Base-by-base conservation (phyloP, 1,140 invertebrate species). In the Dufourea novaeangliae region DNA sequence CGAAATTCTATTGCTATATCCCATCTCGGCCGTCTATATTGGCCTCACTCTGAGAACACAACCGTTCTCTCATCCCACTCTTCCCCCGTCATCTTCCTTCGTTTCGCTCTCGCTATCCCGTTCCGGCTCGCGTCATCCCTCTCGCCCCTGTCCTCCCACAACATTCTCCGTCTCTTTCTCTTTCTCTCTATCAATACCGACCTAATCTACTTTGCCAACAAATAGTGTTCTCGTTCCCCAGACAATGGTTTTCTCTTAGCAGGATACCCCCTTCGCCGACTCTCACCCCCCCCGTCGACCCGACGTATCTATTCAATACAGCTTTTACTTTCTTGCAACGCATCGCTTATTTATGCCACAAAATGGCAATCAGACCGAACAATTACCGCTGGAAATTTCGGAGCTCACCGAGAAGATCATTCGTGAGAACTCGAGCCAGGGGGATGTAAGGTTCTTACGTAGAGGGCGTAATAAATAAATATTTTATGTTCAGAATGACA, bases 131-230 rank as follows among this genome's bases (percentile, higher is more conserved):
- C 64, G 80, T 82, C 76, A 50, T 74, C 62, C 78, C 63, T 76
- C 78, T 73, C 72, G 25, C 63, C 59, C 66, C 56, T 63, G 63
- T 46, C 61, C 52, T 59, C 63, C 34, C 34, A 8, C 34, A 3
- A n/a, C 57, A 63, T 57, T 63, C 64, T 56, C 77, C 50, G 37
- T 80, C 69, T 79, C 72, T 76, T 63, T 68, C 75, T 79, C 79
- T 82, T 82, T 84, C 79, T 86, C 87, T 87, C 85, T 88, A 88
- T 89, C 88, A 89, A 90, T 88, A 86, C 79, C 82, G 64, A 83
- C 87, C 81, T 90, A 90, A 90, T 90, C 89, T 89, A 90, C 86
- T 90, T 90, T 90, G 68, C 84, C 80, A 85, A 87, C 86, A 89
- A 90, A 90, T 90, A 89, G 83, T 84, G 84, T 88, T 88, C 87